A percentile compares a stretch with the other conserved stretches of the same genome.
These are phyloP conservation scores for Melanostigma gelatinosum DNA, from an alignment of 2,113 vertebrate genomes.

Conservation along the genomic window DNA sequence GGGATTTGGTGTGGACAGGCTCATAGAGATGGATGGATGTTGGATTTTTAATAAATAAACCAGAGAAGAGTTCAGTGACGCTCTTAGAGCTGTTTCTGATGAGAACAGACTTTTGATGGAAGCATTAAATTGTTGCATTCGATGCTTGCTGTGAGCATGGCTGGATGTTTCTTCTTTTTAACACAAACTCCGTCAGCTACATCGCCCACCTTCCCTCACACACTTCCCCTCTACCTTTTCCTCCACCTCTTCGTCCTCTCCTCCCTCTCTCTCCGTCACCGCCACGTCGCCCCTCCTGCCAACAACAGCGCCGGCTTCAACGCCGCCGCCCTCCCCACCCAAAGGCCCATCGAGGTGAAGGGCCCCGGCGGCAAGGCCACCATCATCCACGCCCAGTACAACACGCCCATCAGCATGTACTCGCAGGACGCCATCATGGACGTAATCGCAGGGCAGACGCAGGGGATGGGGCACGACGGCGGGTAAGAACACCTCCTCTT, in stretches of 20 bases:
- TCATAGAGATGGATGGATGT: background rate
- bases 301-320: constrained; percentile 88
- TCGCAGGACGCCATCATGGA: constrained; percentile 99
- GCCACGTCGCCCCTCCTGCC: background rate
- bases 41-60: too few species aligned
- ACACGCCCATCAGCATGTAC: constrained; percentile 99
- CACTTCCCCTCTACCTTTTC: constrained; percentile 17
- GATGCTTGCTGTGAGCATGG: background rate
- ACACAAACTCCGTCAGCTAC: background rate
- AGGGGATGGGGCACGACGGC: constrained; percentile 90
- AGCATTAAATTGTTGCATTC: background rate
- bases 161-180: background rate
- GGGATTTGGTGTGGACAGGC: background rate
- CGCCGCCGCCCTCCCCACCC: constrained; percentile 89
- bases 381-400: constrained; percentile 99
- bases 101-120: background rate
- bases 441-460: constrained; percentile 95
- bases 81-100: too few species aligned
- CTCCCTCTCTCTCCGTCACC: constrained; percentile 44
- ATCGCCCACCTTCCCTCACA: background rate
- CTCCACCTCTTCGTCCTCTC: constrained; percentile 25
- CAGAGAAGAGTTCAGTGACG: too few species aligned
- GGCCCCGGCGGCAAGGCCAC: constrained; percentile 96
- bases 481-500: constrained; percentile 85
- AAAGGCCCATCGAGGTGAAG: constrained; percentile 97